phyloP scores from a whole-genome alignment of 2,888 invertebrate species.

The Drosophila vallismaia region DNA sequence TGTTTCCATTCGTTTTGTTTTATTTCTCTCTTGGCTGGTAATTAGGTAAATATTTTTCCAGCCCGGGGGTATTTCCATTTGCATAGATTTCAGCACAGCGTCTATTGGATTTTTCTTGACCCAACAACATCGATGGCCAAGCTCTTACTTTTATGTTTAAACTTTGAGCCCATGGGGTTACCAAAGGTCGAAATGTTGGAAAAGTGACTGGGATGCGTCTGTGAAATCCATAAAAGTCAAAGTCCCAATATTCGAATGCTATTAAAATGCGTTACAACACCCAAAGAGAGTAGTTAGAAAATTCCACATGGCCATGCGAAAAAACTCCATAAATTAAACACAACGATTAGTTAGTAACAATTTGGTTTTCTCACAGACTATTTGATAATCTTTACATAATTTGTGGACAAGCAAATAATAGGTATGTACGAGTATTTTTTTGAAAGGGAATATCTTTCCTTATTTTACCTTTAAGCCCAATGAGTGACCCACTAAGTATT shows the following conservation, averaged over 20 bases:
- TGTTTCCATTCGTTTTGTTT: slow-evolving; percentile 37
- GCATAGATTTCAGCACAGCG: slow-evolving; percentile 42
- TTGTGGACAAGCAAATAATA: background rate
- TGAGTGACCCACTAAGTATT: slow-evolving; percentile 42
- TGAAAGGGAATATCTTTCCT: background rate
- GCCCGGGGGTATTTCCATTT: slow-evolving; percentile 33
- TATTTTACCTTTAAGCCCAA: background rate
- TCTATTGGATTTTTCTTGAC: slow-evolving; percentile 33
- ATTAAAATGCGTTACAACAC: slow-evolving; percentile 26
- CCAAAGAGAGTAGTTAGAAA: slow-evolving; percentile 30
- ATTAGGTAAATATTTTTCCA: slow-evolving; percentile 53
- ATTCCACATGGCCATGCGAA: slow-evolving; percentile 39
- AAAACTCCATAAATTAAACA: slow-evolving; percentile 29
- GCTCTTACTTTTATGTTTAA: slow-evolving; percentile 68
- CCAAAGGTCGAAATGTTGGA: slow-evolving; percentile 13
- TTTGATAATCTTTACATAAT: slow-evolving; percentile 26
- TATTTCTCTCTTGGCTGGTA: slow-evolving; percentile 31
- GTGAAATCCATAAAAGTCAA: slow-evolving; percentile 28
- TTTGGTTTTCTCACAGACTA: slow-evolving; percentile 18
- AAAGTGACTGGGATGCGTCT: slow-evolving; percentile 23
- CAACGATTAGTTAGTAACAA: background rate
- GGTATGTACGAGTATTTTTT: no score
- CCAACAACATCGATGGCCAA: slow-evolving; percentile 28
- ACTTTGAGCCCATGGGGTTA: slow-evolving; percentile 31
- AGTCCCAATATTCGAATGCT: background rate